phyloP scores from a whole-genome alignment of 2,113 vertebrate species.

The Centropus bengalensis region DNA sequence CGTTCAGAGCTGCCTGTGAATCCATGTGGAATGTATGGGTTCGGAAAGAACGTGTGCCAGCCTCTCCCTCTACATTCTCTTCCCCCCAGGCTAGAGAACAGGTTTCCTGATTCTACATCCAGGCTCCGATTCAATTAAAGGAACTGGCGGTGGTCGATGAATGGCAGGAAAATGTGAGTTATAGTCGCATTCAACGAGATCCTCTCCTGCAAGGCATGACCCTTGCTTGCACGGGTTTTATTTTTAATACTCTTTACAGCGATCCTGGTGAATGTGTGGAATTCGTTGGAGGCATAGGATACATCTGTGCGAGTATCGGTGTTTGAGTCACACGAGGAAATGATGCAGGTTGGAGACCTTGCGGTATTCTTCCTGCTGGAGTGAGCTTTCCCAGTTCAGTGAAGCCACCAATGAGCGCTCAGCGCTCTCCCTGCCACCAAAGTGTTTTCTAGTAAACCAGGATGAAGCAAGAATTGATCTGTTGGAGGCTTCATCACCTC shows the following conservation, averaged over 20 bases:
- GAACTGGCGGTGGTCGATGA: constrained; percentile 21
- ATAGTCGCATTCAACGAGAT: not conserved
- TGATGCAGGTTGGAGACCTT: not conserved
- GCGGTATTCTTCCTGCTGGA: not conserved
- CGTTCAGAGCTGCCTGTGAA: not conserved
- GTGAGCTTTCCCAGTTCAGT: not conserved
- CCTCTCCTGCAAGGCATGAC: not conserved
- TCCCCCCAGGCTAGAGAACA: not conserved
- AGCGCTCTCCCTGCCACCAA: not conserved
- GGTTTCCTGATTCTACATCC: not conserved
- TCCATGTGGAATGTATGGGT: rapidly evolving
- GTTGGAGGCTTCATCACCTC: not conserved
- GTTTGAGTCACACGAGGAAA: constrained; percentile 29
- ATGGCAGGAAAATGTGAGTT: constrained; percentile 40
- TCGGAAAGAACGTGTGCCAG: not conserved
- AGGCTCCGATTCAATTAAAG: constrained; percentile 25
- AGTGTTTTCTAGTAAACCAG: not conserved
- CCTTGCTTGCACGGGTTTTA: not conserved
- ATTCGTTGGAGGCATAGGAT: constrained; percentile 19
- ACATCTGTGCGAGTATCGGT: constrained; percentile 12
- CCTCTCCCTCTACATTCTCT: not conserved
- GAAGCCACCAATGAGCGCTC: not conserved
- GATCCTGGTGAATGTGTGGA: not conserved
- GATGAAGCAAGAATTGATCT: not conserved
- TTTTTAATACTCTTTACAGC: not conserved